Conservation (phyloP, 2,888 invertebrate species). For the Agrilus biguttatus region DNA sequence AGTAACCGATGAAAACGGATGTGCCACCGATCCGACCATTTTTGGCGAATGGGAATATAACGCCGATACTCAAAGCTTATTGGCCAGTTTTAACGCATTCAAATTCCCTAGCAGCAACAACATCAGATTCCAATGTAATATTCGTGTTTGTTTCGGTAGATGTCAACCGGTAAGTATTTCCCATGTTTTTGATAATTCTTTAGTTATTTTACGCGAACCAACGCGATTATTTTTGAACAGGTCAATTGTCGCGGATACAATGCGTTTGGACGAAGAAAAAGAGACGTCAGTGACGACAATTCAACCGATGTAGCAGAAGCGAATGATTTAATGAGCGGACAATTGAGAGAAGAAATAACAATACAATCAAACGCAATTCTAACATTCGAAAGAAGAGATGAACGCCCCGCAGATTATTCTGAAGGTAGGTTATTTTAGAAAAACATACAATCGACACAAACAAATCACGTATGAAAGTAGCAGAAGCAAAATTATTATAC, state of each 20-base stretch:
- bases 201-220: background rate
- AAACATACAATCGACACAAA: no score
- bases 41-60: conserved; percentile 90
- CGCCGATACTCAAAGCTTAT: conserved; percentile 67
- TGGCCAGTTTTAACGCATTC: conserved; percentile 85
- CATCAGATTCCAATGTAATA: conserved; percentile 90
- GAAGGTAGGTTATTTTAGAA: conserved; percentile 41
- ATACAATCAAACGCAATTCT: conserved; percentile 85
- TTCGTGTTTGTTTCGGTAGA: conserved; percentile 86
- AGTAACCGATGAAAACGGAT: conserved; percentile 87
- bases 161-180: conserved; percentile 70
- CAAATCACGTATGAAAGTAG: background rate
- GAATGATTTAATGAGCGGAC: conserved; percentile 52
- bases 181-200: conserved; percentile 4
- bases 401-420: conserved; percentile 62
- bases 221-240: conserved; percentile 29
- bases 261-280: conserved; percentile 72
- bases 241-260: conserved; percentile 85
- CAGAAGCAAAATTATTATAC: no score
- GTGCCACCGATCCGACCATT: conserved; percentile 82
- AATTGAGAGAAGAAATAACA: conserved; percentile 82
- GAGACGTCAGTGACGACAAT: conserved; percentile 42
- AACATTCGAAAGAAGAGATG: conserved; percentile 75
- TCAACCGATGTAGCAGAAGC: conserved; percentile 44
- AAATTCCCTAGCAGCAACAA: conserved; percentile 92